Conservation (phyloP, 2,113 vertebrate genomes). For the Gorilla gorilla region DNA sequence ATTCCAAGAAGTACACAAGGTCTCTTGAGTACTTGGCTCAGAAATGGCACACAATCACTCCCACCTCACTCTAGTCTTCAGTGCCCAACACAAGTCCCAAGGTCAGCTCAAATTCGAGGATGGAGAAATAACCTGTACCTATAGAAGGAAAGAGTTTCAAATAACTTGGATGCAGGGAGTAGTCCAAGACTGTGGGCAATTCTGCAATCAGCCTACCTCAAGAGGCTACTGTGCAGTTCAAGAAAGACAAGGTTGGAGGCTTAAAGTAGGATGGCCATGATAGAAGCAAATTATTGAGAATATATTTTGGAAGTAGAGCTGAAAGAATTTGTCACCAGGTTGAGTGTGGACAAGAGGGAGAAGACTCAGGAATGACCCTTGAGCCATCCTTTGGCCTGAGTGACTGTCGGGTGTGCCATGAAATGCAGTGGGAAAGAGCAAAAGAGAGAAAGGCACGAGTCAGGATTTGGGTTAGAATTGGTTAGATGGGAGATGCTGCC, state of each 20-base stretch:
- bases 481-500: fast-evolving
- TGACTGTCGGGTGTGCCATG: neutral
- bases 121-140: neutral
- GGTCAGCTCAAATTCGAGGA: neutral
- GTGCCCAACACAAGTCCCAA: neutral
- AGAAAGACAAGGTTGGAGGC: neutral
- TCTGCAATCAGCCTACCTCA: neutral
- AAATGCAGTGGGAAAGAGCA: neutral
- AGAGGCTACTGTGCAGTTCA: neutral
- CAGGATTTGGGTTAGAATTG: fast-evolving
- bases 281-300: neutral
- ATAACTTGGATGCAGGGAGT: fast-evolving
- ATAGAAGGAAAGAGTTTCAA: neutral
- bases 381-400: neutral
- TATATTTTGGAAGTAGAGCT: neutral
- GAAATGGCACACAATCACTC: fast-evolving
- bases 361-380: too few species aligned
- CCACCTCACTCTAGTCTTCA: neutral
- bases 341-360: neutral
- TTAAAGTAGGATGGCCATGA: too few species aligned
- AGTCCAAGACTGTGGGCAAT: neutral
- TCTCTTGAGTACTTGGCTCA: neutral
- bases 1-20: neutral
- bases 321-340: neutral
- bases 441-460: neutral